Base-by-base conservation (phyloP, 2,113 vertebrate species). In the Litocranius walleri region DNA sequence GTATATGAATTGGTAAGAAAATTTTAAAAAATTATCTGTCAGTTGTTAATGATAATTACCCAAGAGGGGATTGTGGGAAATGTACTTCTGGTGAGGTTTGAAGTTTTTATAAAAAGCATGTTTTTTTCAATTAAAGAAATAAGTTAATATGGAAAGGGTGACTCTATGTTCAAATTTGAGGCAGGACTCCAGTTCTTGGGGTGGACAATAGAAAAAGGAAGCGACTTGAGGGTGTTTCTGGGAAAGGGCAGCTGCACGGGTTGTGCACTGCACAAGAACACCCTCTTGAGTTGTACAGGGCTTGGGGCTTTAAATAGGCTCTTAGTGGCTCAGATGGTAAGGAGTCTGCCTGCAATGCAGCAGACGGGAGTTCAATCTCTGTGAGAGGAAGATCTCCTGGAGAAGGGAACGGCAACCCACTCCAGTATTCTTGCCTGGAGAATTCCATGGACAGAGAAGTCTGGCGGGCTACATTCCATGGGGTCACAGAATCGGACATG, bases 81-180 rank as follows among this genome's bases (percentile, higher is more conserved):
- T 87, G 27, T 36, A 67, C 12, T 82, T 96, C 30, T 27, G 45
- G 40, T 11, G 45, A 90, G 61, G 61, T 71, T 9, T 82, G 30
- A 87, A 54, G 43, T 90, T 89, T 91, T 78, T 43, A 57, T 54
- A 52, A 84, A 62, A 74, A 78, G 23, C 27, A 33, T 48, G 19
- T 40, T 30, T 21, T 96, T 91, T 97, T 50, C 86, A 94, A 71
- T 13, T 43, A 95, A 88, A 81, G 48, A 96, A 91, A 56, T 36
- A 90, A 88, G 45, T 3, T 48, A 59, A 27, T 40, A 56, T 36
- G 52, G 48, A 86, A 71, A 95, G 57, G 33, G 12, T 27, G 56
- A 59, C 19, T 21, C n/a, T 59, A 7, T 12, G 88, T 71, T 89
- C 84, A 83, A 29, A 94, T 90, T 85, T 57, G 94, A 57, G 90